Evolutionary conservation across 2,797 vertebrate species (phyloP), one percentile per base, ranked within the genome.

Genomic region (Mus caroli): DNA sequence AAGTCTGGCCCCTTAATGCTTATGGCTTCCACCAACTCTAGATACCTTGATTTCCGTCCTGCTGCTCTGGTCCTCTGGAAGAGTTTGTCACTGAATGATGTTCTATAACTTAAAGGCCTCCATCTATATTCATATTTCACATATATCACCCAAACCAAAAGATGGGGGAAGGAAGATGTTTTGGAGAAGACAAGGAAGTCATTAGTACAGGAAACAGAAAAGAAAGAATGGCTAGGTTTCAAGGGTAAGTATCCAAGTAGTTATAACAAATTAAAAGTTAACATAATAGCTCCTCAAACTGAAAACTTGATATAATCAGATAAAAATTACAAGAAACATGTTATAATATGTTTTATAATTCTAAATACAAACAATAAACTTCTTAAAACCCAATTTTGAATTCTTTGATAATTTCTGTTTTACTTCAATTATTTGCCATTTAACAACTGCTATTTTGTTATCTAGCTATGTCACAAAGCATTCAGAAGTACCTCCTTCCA

Each of bases 61-160:
- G 99, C 99, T 20, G 99, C 99, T 98, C 99, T 99, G 94, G 99
- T 99, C 97, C 99, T 99, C 98, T 99, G 99, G 98, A 99, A 99
- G 77, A 99, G 99, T 98, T 99, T 99, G 98, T 99, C 99, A 98
- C 98, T 98, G 98, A 99, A 98, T 98, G 98, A 98, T 93, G 99
- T 99, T 98, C 99, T 99, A 99, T 99, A 99, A 98, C 99, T 99
- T 98, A 99, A 98, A 95, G 99, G 99, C 88, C 99, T 99, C 92
- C 99, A 98, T 99, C 99, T 99, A 98, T 97, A 94, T 98, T 98
- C 98, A 96, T 14, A 97, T 96, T 98, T 98, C 97, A 98, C 95
- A 96, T 71, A 97, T 97, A 98, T 91, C 95, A 97, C 98, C 89
- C 98, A 98, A 98, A 98, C 97, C 97, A 98, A 98, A 97, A 98